Base-by-base conservation (phyloP, 2,888 invertebrate species). In the Trachelus troglodyta region DNA sequence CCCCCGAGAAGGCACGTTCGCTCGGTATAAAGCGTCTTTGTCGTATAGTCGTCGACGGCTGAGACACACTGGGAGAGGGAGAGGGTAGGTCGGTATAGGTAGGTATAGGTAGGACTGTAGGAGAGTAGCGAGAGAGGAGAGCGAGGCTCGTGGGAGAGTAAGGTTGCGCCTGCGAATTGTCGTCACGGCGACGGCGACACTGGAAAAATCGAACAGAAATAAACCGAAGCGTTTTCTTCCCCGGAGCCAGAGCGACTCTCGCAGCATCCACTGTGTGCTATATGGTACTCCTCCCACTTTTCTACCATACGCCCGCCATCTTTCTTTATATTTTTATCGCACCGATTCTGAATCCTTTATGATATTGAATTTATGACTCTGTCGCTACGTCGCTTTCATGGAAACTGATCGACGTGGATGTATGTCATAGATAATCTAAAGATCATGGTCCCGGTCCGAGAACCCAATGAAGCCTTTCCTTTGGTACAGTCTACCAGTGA, bases 161-260 rank as follows among this genome's bases (percentile, higher is more conserved):
- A 83, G 84, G 87, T 88, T 87, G 91, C 91, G 91, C 91, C 90
- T 91, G 91, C 91, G 91, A 91, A 91, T 91, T 90, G 91, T 90
- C 89, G 90, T 89, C 90, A 87, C 88, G 88, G 87, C 88, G 87
- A 90, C 89, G 88, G 87, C 88, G 90, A 89, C 90, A 89, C 89
- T 87, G 88, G 91, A 91, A 91, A 91, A 91, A 91, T 91, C 91
- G 91, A 91, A 91, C 90, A 86, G 88, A 89, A 90, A 90, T 91
- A 90, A 89, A 90, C 90, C 90, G 88, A 91, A 90, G 90, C 88
- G 86, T 89, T 90, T 90, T 89, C 89, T 87, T 87, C 88, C 82
- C 79, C 79, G 83, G 56, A 56, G 23, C 56, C 23, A 56, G 56
- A 56, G 56, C 56, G 56, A 56, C 56, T 56, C 56, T 56, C 56